These are phyloP conservation scores for Platyrinchus mystaceus DNA, from an alignment of 2,797 vertebrate genomes.

Conservation along the genomic window DNA sequence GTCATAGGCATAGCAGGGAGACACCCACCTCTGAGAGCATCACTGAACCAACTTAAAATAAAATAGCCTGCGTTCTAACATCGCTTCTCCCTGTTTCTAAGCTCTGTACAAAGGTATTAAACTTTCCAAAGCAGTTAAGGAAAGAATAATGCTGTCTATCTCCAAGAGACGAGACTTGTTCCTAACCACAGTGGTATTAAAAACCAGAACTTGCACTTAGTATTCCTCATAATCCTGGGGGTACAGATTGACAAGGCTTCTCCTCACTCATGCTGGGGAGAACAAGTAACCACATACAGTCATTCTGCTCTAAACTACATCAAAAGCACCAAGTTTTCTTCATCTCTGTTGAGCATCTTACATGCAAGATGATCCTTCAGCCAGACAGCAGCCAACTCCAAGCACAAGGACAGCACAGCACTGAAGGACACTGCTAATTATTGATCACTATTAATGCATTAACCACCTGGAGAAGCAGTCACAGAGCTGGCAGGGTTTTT, in stretches of 20 bases:
- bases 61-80: constrained; percentile 33
- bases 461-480: background rate
- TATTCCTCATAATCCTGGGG: background rate
- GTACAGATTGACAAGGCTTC: background rate
- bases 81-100: background rate
- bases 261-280: background rate
- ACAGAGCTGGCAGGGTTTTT: background rate
- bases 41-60: constrained; percentile 21
- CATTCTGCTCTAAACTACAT: background rate
- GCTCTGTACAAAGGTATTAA: background rate
- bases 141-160: background rate
- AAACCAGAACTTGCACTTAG: background rate
- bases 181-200: background rate
- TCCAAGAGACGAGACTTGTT: background rate
- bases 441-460: background rate
- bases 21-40: constrained; percentile 58
- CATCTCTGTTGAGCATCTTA: background rate
- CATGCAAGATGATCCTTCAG: background rate
- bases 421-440: background rate
- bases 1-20: constrained; percentile 52
- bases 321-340: background rate
- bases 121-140: background rate
- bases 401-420: background rate
- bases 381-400: background rate
- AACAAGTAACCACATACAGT: background rate